Conservation (phyloP, 2,888 invertebrate species). For the Drosophila antonietae region DNA sequence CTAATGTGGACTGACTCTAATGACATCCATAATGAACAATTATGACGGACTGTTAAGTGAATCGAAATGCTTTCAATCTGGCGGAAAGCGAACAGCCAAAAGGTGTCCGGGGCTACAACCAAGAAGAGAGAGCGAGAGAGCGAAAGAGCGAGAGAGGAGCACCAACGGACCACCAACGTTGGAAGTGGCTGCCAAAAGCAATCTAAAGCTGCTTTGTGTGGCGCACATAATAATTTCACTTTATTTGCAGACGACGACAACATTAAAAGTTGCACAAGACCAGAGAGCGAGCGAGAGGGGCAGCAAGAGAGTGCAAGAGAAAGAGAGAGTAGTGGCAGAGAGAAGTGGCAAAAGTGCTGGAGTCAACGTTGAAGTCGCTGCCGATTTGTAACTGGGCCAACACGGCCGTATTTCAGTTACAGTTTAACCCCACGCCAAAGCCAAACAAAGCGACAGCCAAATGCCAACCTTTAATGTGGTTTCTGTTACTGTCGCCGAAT, state of each 20-base stretch:
- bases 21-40: constrained; percentile 43
- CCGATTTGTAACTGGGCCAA: constrained; percentile 75
- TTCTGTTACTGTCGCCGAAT: constrained; percentile 31
- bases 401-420: constrained; percentile 58
- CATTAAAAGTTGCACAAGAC: constrained; percentile 59
- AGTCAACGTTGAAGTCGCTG: constrained; percentile 29
- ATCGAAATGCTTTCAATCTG: constrained; percentile 59
- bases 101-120: not conserved
- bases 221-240: constrained; percentile 75
- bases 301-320: constrained; percentile 1
- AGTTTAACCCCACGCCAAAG: constrained; percentile 75
- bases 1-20: constrained; percentile 32
- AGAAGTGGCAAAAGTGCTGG: constrained; percentile 76
- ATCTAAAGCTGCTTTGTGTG: constrained; percentile 61
- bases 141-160: not conserved
- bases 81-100: constrained; percentile 3
- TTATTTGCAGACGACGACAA: constrained; percentile 59
- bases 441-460: constrained; percentile 75
- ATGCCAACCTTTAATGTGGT: constrained; percentile 78
- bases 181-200: constrained; percentile 53
- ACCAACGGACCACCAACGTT: constrained; percentile 51
- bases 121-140: not conserved
- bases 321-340: constrained; percentile 10
- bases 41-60: constrained; percentile 30
- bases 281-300: constrained; percentile 5